These are phyloP conservation scores for Marmota flaviventris DNA, from an alignment of 2,113 vertebrate genomes.

Conservation along the genomic window DNA sequence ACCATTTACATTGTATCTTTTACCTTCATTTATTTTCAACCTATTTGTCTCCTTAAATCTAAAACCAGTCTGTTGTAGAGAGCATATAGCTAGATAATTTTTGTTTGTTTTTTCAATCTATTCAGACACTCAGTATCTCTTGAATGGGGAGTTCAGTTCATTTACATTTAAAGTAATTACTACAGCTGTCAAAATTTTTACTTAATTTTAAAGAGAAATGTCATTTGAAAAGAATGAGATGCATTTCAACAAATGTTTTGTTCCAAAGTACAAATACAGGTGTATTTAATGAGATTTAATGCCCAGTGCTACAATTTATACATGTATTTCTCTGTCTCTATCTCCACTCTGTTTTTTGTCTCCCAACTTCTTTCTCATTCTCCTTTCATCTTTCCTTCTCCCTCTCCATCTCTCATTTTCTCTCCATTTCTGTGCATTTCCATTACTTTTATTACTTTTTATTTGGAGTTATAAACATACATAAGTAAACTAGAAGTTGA, in stretches of 20 bases:
- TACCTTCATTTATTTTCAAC: not conserved
- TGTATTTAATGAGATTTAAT: not conserved
- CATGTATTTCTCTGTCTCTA: not conserved
- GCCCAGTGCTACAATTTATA: not conserved
- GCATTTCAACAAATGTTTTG: conserved; percentile 49
- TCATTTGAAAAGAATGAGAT: conserved; percentile 18
- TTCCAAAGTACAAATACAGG: not conserved
- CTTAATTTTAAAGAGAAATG: not conserved
- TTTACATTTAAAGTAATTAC: too few relatives aligned
- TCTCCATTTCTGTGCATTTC: not conserved
- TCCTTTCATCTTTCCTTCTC: too few relatives aligned
- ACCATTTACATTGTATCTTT: not conserved
- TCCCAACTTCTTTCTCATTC: not conserved
- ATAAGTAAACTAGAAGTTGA: conserved; percentile 7
- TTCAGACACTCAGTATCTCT: too few relatives aligned
- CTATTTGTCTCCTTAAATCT: not conserved
- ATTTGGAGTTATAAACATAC: not conserved
- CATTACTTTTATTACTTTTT: not conserved
- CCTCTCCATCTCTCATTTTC: not conserved
- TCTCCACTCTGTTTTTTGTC: too few relatives aligned
- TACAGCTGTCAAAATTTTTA: conserved; percentile 61
- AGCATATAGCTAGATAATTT: not conserved
- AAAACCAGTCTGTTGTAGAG: not conserved
- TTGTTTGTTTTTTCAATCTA: not conserved
- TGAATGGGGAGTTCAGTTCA: too few relatives aligned